phyloP scores from a whole-genome alignment of 2,113 vertebrate genomes.

The Bostrychus sinensis region DNA sequence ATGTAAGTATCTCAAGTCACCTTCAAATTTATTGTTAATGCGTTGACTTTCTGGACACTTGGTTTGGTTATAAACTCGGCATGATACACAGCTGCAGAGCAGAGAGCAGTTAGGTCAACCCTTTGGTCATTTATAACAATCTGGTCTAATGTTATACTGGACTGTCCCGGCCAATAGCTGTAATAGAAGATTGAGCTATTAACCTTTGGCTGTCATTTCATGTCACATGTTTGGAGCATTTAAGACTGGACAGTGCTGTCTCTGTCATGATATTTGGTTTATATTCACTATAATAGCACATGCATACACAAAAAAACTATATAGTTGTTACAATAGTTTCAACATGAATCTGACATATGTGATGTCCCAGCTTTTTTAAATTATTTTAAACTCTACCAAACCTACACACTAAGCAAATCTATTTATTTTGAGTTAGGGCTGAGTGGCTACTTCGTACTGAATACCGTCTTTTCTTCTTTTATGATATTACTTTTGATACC shows the following conservation, averaged over 20 bases:
- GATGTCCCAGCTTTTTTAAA: too few relatives aligned
- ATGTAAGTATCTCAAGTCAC: slow-evolving; percentile 59
- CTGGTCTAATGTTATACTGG: slow-evolving; percentile 12
- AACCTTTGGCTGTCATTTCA: slow-evolving; percentile 8
- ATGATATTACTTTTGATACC: too few relatives aligned
- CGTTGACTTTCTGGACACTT: slow-evolving; percentile 5
- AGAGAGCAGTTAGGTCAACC: slow-evolving; percentile 5
- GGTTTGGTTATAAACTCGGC: slow-evolving; percentile 5
- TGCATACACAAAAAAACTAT: too few relatives aligned
- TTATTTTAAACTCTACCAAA: too few relatives aligned
- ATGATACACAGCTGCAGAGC: neutral
- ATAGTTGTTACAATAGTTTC: too few relatives aligned
- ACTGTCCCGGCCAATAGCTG: neutral
- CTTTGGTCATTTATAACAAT: slow-evolving; percentile 9
- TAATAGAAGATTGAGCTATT: slow-evolving; percentile 3
- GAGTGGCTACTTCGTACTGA: too few relatives aligned
- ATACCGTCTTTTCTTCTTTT: too few relatives aligned
- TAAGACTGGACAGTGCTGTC: neutral
- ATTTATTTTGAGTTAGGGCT: too few relatives aligned
- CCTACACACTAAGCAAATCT: too few relatives aligned
- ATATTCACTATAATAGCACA: neutral
- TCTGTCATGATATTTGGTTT: neutral
- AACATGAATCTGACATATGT: too few relatives aligned
- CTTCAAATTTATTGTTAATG: slow-evolving; percentile 9
- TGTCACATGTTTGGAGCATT: neutral